Base-by-base conservation (phyloP, 1,140 invertebrate genomes). In the Rhysida immarginata region DNA sequence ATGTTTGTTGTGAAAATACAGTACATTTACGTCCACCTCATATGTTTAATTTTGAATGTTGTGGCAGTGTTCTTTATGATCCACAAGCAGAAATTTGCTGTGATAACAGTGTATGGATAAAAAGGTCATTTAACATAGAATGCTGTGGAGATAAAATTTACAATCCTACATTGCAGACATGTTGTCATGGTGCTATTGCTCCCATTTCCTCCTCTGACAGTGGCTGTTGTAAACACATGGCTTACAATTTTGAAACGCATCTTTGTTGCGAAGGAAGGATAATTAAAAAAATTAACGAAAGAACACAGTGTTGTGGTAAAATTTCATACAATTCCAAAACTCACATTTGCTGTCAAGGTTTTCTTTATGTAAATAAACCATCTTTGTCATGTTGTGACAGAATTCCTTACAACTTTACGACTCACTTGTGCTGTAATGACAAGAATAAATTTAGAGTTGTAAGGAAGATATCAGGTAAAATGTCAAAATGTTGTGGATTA, bases 41-140 rank as follows among this genome's bases (percentile, higher is more conserved):
- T 21, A 3, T 26, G 5, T 8, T 51, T 21, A 25, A 24, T 14
- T 21, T 51, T 3, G 24, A 51, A 13, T 51, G 49, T 26, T 51
- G 49, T 51, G 49, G 24, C 24, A 5, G 20, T 3, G 21, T 26
- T 3, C 24, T 51, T 8, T 51, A 51, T 20, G 49, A 51, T 51
- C 49, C 49, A 5, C 23, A 51, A 24, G 11, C 20, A 3, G 49
- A 51, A 26, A 51, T 51, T 13, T 51, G 49, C 20, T 51, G 49
- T 27, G 24, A 24, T 5, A 20, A 23, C 45, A 23, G 21, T 13
- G 14, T 48, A 20, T 20, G 21, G 8, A 8, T 11, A 14, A 48
- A 23, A 48, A 48, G 11, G 11, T 18, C 11, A 11, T 11, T 11
- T 13, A 14, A 13, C 14, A 23, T 18, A 18, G 45, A 18, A 23